phyloP scores from a whole-genome alignment of 2,113 vertebrate species.

The Aegithalos caudatus region DNA sequence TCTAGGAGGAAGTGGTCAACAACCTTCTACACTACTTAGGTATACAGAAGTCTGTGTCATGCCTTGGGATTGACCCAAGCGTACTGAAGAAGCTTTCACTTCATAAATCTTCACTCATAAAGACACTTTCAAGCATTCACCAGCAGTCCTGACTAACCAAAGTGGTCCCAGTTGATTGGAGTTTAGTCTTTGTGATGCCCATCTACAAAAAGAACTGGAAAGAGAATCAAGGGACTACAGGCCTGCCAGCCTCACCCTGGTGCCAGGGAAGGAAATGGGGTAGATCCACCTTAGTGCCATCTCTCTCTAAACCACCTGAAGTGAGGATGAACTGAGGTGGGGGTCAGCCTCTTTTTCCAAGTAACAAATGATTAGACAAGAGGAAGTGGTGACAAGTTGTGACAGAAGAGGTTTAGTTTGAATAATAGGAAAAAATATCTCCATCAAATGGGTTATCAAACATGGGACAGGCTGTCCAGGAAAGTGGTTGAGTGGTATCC shows the following conservation, averaged over 20 bases:
- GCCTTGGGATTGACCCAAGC: too few species aligned
- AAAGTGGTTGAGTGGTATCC: background rate
- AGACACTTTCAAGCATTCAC: background rate
- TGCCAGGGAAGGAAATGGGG: background rate
- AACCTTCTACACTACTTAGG: background rate
- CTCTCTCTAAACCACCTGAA: background rate
- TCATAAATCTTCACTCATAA: background rate
- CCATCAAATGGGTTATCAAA: background rate
- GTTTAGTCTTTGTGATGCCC: background rate
- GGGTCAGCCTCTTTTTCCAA: background rate
- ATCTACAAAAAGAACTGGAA: background rate
- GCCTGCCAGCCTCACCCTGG: background rate
- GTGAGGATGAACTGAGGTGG: background rate
- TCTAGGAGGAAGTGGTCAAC: background rate
- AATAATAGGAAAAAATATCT: background rate
- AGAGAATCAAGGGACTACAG: background rate
- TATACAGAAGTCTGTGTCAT: background rate
- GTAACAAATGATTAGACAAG: background rate
- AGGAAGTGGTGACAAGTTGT: background rate
- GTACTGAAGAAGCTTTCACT: background rate
- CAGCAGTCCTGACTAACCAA: background rate
- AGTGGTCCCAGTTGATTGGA: too few species aligned
- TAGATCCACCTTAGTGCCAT: background rate
- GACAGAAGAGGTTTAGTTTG: background rate
- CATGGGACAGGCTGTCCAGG: background rate